Evolutionary conservation across 1,140 invertebrate genomes (phyloP), one percentile per base, ranked within the genome.

Genomic region (Linepithema humile): DNA sequence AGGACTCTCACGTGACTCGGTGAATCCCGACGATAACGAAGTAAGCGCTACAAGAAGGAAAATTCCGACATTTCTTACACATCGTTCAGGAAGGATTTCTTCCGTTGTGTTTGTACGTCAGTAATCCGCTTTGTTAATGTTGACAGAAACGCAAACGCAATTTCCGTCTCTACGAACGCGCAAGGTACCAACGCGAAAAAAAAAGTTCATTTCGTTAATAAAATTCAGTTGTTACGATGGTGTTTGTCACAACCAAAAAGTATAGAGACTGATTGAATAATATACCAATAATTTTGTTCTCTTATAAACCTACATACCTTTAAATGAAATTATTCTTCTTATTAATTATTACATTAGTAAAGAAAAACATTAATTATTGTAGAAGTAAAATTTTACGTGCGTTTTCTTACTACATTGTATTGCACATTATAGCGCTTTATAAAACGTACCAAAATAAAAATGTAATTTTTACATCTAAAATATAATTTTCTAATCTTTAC

Each of bases 101-200:
- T 80, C 43, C 70, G 6, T 43, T 55, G 50, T n/a, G 23, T 32
- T 53, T 50, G 38, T 15, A 38, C 23, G 26, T 6, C 9, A 7
- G 10, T 80, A 80, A 80, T 80, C 48, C 64, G 48, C n/a, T 80
- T 69, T 80, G 62, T 77, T 77, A 65, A 65, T 29, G 29, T 53
- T 35, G n/a, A 80, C 35, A 70, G 64, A 55, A 80, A 70, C 29
- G 35, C 32, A 67, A 78, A 78, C 35, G 75, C 3, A 29, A 55
- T 69, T 80, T 69, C 35, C 20, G 20, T 38, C 32, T 50, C 10
- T 32, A 17, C 1, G n/a, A 43, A 69, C 5, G 2, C n/a, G 35
- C 23, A 20, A 12, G 15, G 5, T 35, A 43, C 20, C 23, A 32
- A 20, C 35, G n/a, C 35, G 9, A 26, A 17, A 17, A 65, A n/a